phyloP scores from a whole-genome alignment of 2,888 invertebrate genomes.

The Protophormia terraenovae region DNA sequence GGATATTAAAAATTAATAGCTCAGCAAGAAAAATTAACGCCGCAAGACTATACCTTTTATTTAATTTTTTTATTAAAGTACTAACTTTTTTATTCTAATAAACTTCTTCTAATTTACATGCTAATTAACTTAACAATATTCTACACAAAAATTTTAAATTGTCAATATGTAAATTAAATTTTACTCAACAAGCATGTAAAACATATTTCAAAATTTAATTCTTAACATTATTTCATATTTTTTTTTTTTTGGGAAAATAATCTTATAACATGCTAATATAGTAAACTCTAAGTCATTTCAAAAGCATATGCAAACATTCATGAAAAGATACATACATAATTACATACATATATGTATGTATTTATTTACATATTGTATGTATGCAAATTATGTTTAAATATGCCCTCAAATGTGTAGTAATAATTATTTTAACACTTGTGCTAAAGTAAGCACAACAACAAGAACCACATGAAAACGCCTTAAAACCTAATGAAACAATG shows the following conservation, averaged over 20 bases:
- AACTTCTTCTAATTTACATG: too few species aligned
- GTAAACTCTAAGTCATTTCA: background rate
- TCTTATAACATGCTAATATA: background rate
- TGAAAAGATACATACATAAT: background rate
- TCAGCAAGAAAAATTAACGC: too few species aligned
- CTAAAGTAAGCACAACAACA: background rate
- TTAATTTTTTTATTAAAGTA: too few species aligned
- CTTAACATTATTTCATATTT: background rate
- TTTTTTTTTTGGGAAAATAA: background rate
- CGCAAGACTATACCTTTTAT: too few species aligned
- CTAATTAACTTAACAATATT: too few species aligned
- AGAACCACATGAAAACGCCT: background rate
- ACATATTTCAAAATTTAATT: background rate
- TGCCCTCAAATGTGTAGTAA: background rate
- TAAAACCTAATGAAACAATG: background rate
- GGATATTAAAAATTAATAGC: too few species aligned
- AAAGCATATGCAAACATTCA: background rate
- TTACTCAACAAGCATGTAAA: background rate
- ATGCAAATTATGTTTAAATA: background rate
- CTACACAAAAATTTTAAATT: background rate
- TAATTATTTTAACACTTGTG: constrained; percentile 18
- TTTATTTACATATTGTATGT: background rate
- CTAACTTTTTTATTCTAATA: too few species aligned
- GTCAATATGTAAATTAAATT: background rate
- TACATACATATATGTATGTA: background rate